A percentile compares a stretch with the other conserved stretches of the same genome.
phyloP scores from a whole-genome alignment of 2,113 vertebrate genomes.

The Thunnus maccoyii region DNA sequence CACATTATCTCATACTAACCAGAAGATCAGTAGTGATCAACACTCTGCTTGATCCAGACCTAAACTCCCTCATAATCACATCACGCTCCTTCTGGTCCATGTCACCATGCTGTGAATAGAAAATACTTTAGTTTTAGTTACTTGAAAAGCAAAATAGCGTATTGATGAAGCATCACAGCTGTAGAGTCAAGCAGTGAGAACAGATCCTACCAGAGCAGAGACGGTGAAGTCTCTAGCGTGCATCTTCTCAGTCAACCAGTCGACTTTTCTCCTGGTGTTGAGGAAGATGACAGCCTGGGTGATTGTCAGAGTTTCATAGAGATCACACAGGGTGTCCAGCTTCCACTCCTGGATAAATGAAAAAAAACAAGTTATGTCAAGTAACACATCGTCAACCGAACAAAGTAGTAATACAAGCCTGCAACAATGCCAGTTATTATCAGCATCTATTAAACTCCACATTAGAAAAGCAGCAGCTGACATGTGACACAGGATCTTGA shows the following conservation, averaged over 20 bases:
- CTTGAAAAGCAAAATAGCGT: fast-evolving
- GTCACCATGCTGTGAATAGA: slow-evolving; percentile 91
- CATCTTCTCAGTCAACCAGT: slow-evolving; percentile 99
- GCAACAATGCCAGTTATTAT: background rate
- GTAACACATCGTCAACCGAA: background rate
- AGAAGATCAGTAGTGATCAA: slow-evolving; percentile 98
- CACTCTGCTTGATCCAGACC: slow-evolving; percentile 96
- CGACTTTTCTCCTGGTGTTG: slow-evolving; percentile 98
- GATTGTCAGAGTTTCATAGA: slow-evolving; percentile 98
- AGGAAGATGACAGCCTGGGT: slow-evolving; percentile 99
- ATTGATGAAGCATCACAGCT: too few species aligned
- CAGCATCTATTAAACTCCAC: background rate
- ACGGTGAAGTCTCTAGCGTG: slow-evolving; percentile 97
- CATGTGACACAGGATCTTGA: slow-evolving; percentile 83
- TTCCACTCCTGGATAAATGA: slow-evolving; percentile 92
- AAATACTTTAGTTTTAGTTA: background rate
- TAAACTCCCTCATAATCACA: slow-evolving; percentile 98
- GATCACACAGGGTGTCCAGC: slow-evolving; percentile 96
- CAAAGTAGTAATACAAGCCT: background rate
- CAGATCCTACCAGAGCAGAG: slow-evolving; percentile 92
- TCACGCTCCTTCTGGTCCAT: slow-evolving; percentile 99
- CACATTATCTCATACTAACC: slow-evolving; percentile 81
- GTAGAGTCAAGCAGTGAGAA: background rate
- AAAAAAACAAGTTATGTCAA: background rate
- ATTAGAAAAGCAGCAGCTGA: background rate